Conservation (phyloP, 2,888 invertebrate species). For the Hypomecis punctinalis region DNA sequence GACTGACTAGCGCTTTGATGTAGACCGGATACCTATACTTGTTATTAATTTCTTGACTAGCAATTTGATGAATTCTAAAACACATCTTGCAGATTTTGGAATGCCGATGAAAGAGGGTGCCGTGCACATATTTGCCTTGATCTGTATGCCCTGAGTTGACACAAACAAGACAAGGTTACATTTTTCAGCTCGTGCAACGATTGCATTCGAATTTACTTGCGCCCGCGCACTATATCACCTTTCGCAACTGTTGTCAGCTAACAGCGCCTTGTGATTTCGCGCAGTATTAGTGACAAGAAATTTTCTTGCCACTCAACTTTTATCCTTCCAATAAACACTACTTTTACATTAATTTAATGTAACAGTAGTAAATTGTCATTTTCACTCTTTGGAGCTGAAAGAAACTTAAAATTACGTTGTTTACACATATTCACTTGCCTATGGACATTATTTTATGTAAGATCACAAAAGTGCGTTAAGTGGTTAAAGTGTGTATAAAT, state of each 20-base stretch:
- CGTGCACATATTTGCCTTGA: slow-evolving; percentile 68
- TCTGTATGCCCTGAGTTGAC: slow-evolving; percentile 64
- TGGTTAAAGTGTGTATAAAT: too few relatives aligned
- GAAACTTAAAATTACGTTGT: too few relatives aligned
- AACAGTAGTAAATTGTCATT: not conserved
- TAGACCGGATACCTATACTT: too few relatives aligned
- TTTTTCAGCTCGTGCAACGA: slow-evolving; percentile 71
- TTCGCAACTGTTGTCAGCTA: slow-evolving; percentile 46
- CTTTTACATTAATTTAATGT: too few relatives aligned
- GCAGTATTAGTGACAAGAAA: not conserved
- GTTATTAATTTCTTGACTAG: too few relatives aligned
- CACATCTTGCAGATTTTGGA: not conserved
- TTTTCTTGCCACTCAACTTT: too few relatives aligned
- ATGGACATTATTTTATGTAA: too few relatives aligned
- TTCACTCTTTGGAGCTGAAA: not conserved
- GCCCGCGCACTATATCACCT: slow-evolving; percentile 49
- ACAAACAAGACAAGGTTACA: slow-evolving; percentile 71
- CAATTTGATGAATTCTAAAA: too few relatives aligned
- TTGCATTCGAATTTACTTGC: slow-evolving; percentile 63
- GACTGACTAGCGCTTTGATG: too few relatives aligned
- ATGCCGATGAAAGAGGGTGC: slow-evolving; percentile 53
- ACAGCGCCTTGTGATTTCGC: not conserved
- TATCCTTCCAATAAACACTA: too few relatives aligned
- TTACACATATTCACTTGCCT: too few relatives aligned
- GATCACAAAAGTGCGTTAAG: too few relatives aligned